Evolutionary conservation across 2,113 vertebrate genomes (phyloP).

Genomic region (Clinocottus analis): DNA sequence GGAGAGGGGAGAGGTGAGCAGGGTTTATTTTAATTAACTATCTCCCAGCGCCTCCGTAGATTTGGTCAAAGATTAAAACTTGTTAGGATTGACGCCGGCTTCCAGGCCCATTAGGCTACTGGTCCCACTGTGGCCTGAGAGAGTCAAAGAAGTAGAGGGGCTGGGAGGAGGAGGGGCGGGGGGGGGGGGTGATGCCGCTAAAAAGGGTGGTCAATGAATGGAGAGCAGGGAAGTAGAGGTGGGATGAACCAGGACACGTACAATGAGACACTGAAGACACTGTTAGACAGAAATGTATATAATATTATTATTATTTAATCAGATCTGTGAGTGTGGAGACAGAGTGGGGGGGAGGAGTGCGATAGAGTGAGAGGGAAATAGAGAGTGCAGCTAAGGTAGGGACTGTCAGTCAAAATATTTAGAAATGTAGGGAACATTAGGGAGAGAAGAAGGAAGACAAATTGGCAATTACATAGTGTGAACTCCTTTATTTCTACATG

Average conservation of each 20-base stretch:
- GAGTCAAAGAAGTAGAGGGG: slow-evolving; percentile 32
- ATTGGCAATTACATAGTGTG: slow-evolving; percentile 16
- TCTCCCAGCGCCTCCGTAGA: slow-evolving; percentile 53
- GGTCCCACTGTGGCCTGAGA: slow-evolving; percentile 32
- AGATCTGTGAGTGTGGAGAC: slow-evolving; percentile 50
- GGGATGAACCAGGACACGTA: slow-evolving; percentile 16
- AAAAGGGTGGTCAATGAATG: background rate
- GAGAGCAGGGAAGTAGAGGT: background rate
- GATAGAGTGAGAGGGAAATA: slow-evolving; percentile 36
- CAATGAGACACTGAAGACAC: slow-evolving; percentile 25
- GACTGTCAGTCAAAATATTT: slow-evolving; percentile 48
- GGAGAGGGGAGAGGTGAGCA: slow-evolving; percentile 45
- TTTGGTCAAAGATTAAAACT: slow-evolving; percentile 77
- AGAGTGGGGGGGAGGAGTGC: slow-evolving; percentile 49
- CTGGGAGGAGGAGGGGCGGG: no score
- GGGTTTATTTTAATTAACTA: slow-evolving; percentile 79
- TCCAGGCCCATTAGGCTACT: slow-evolving; percentile 56
- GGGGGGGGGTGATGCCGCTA: no score
- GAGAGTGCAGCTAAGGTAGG: slow-evolving; percentile 35
- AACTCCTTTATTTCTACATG: slow-evolving; percentile 8
- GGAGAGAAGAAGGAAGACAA: slow-evolving; percentile 5
- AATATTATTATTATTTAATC: slow-evolving; percentile 57
- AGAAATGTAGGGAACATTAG: slow-evolving; percentile 35
- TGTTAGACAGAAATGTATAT: slow-evolving; percentile 46
- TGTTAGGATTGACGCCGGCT: slow-evolving; percentile 74